Evolutionary conservation across 2,888 invertebrate species (phyloP), one percentile per base, ranked within the genome.

Genomic region (Eueremaeus valkanovi): DNA sequence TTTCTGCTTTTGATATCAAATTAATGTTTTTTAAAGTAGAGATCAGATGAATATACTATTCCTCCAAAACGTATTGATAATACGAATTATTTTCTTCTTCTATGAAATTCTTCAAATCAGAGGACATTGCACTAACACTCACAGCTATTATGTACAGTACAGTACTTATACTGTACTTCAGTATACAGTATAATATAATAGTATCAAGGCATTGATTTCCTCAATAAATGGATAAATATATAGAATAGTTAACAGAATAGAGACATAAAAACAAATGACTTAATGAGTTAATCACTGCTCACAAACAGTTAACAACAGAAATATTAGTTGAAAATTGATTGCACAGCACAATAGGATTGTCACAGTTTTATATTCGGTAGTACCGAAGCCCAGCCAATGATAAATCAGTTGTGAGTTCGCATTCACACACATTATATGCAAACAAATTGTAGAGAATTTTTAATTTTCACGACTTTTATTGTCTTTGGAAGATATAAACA

Each of bases 21-120:
- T 36, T 66, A 66, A 66, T 66, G 66, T 40, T 21, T 66, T 66
- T 66, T 40, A 40, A 36, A 66, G 36, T 66, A 66, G 66, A 66
- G 58, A 31, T 58, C 29, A 58, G 45, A n/a, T n/a, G n/a, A n/a
- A n/a, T n/a, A 58, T 18, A 58, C 16, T 31, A 31, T 58, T 29
- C 31, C 29, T n/a, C 31, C 36, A 66, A 55, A 55, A 40, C 16
- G 13, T 29, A 63, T n/a, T n/a, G n/a, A n/a, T 40, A 40, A 21
- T 18, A 66, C 16, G 13, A 3, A 66, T 66, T 36, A 18, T 21
- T 36, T 21, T 13, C 2, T 33, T 66, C 21, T 13, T 66, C 21
- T 40, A 13, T n/a, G n/a, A n/a, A n/a, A n/a, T 63, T 29, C 11
- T 66, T 18, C 40, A 40, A 66, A 40, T n/a, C 11, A n/a, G 66